Evolutionary conservation across 2,797 vertebrate genomes (phyloP).

Genomic region (Avahi laniger): DNA sequence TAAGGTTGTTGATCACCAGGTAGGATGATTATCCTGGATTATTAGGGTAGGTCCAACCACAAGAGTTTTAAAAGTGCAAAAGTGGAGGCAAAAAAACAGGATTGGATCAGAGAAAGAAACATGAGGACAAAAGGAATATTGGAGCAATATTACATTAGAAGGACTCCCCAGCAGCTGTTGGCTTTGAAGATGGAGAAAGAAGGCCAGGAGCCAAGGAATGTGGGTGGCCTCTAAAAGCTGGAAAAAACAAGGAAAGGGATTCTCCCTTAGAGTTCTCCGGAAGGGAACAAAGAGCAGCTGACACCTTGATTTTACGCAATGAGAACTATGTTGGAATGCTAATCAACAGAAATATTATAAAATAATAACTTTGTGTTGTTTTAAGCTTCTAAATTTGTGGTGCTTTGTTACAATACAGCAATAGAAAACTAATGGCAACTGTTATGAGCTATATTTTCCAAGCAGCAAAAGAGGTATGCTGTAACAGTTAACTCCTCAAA

Average conservation of each 20-base stretch:
- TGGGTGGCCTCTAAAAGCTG: accelerated
- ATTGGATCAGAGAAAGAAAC: not conserved
- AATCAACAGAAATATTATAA: not conserved
- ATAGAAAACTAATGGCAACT: not conserved
- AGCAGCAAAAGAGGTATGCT: not conserved
- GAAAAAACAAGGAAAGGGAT: not conserved
- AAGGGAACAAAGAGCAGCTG: not conserved
- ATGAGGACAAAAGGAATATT: not conserved
- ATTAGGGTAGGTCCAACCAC: accelerated
- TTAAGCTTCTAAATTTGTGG: not conserved
- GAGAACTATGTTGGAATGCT: not conserved
- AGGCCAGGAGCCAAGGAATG: not conserved
- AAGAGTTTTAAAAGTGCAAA: not conserved
- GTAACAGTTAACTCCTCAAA: not conserved
- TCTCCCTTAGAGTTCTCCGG: not conserved
- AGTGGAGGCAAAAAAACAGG: not conserved
- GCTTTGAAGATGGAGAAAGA: not conserved
- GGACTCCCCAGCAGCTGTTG: not conserved
- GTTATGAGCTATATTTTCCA: not conserved
- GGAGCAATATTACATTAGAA: not conserved
- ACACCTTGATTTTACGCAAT: not conserved
- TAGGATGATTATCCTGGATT: not conserved
- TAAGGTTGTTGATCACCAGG: not conserved
- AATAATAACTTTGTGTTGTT: not conserved
- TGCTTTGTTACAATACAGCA: not conserved